Evolutionary conservation across 1,140 invertebrate genomes (phyloP), one percentile per base, ranked within the genome.

Genomic region (Zaprionus vittiger): DNA sequence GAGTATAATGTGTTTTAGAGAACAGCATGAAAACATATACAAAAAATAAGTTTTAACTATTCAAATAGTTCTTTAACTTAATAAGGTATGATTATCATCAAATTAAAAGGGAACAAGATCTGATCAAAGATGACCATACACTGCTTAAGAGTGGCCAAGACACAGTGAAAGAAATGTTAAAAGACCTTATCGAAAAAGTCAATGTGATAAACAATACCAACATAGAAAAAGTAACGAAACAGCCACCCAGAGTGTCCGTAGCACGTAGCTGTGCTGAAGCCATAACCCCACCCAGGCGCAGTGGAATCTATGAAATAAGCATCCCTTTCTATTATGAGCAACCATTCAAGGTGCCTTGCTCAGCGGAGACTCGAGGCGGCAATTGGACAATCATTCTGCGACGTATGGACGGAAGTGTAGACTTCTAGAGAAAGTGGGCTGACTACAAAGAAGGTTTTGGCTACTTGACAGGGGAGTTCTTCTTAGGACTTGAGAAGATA

Each of bases 361-460:
- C 24, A 4, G 20, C 20, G 2, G 52, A 54, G 4, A 54, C 20
- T 26, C 14, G 22, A 9, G 57, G 14, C 2, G 34, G 26, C 22
- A 95, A 94, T 0, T 95, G 95, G 95, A 95, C 94, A 37, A 94
- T 94, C 1, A 91, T 96, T 61, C 95, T 95, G 90, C 95, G 94
- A 52, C 93, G 95, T 20, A 93, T 93, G 63, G 94, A 95, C 73
- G 95, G 95, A 1, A 92, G 93, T 11, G 94, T 94, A 76, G 93
- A 95, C 66, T 96, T 96, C 78, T 94, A 93, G 69, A 93, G 94
- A 65, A 92, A 92, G 49, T 96, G 95, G 95, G 41, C 76, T 0
- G 94, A 95, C 34, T 96, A 96, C 79, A 95, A 94, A 68, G 80
- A 93, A 52, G 95, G 95, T 5, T 95, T 95, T 81, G 95, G 95